Evolutionary conservation across 2,888 invertebrate species (phyloP), one percentile per base, ranked within the genome.

Genomic region (Amphipyra berbera): DNA sequence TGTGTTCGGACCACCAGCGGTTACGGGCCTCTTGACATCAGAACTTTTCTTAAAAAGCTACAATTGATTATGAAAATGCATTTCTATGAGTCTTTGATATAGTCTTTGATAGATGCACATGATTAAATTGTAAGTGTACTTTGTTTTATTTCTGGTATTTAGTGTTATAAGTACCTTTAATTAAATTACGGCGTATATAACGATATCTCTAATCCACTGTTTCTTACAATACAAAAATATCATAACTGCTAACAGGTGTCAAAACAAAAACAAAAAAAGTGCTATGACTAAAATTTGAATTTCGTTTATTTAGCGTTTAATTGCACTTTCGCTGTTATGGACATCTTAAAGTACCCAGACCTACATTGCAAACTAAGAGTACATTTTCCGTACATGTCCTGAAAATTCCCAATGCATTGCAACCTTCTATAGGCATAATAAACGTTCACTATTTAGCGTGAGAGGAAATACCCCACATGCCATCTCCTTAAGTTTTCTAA

Each of bases 1-100:
- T 2, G 45, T 72, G 50, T 66, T 65, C n/a, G 38, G 68, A 72
- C 67, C 72, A 66, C 68, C 58, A 33, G 38, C 57, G 38, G 27
- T 27, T 42, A 47, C 40, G 12, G 33, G 40, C 12, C 3, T 40
- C 53, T 61, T 70, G 30, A 65, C 37, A 1, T 37, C 5, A 6
- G 4, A 12, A 5, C 4, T 47, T 72, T 66, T 65, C 53, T 48
- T 48, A n/a, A 40, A 40, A 10, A 37, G 8, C 1, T 37, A 6
- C 1, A 3, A 10, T 10, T 10, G 9, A 10, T 37, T 4, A 10
- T 37, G 37, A 3, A 12, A 10, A 37, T 1, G 12, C 7, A 37
- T 37, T 9, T 37, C 9, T 33, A 6, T 33, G 33, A 33, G 1
- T 33, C 37, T 37, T 10, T 10, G 9, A 30, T 1, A 30, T 2